Evolutionary conservation across 2,113 vertebrate genomes (phyloP), one percentile per base, ranked within the genome.

Genomic region (Eublepharis macularius): DNA sequence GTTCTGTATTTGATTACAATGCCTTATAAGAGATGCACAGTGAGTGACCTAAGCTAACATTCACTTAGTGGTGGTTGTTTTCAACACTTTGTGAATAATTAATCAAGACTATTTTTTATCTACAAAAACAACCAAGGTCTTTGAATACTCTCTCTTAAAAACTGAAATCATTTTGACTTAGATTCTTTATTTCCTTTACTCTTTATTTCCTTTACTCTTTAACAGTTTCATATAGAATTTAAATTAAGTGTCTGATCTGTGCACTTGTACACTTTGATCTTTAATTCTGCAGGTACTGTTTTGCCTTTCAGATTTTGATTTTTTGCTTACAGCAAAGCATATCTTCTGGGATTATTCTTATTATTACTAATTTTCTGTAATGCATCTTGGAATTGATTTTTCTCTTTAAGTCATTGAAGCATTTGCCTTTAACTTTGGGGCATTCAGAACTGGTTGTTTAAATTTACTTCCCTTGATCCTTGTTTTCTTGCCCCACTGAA

Each of bases 21-120:
- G 89, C 88, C 80, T 92, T 92, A 88, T 65, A 89, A 82, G 81
- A 94, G 90, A 88, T 94, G 92, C 88, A 87, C 87, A 92, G 85
- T 94, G 77, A 94, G 86, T 83, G 86, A 92, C 82, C 83, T 70
- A 45, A 83, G 90, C 94, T 91, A 90, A 89, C 85, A 85, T 93
- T 88, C 86, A 84, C 83, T 86, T 88, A 60, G 84, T 86, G 80
- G 79, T 91, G 90, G 89, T 86, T 92, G 81, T 94, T 95, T 82
- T 81, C 89, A 91, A 82, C 66, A 89, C 83, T 70, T 80, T 74
- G n/a, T 90, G 79, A 91, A 92, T 86, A 85, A 89, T 89, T 90
- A 92, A 89, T 92, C 77, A 65, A 78, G 54, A 88, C 0, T 57
- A 86, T 92, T 89, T 83, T 63, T 91, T 87, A 89, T 90, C 77